Evolutionary conservation across 2,888 invertebrate species (phyloP), one percentile per base, ranked within the genome.

Genomic region (Lacanobia wlatinum): DNA sequence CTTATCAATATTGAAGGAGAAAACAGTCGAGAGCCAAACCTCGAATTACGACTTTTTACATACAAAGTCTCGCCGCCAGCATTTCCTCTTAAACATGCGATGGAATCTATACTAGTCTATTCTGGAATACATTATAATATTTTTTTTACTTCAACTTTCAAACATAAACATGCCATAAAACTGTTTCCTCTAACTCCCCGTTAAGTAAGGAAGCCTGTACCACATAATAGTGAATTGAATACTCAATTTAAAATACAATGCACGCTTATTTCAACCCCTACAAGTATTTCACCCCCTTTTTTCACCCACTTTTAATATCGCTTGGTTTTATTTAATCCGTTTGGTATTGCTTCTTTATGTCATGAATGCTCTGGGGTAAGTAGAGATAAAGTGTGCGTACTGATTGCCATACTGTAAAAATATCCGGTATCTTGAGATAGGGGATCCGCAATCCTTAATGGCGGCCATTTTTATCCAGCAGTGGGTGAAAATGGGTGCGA

Each of bases 181-280:
- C 3, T 21, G 23, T 70, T 81, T 70, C 21, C 50, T 65, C 58
- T 21, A 18, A 55, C 55, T n/a, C 8, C 18, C 21, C 23, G 40
- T 10, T 64, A 81, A 79, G 82, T 61, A 70, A 67, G 12, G 52
- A 78, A 78, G 16, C 59, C 18, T 63, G 82, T 82, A 63, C 52
- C 43, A 56, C 63, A 67, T 82, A 82, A 77, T 53, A 82, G 56
- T 76, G 82, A 63, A 64, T 81, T 64, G 63, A 67, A 82, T 64
- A 48, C 66, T 52, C 52, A 46, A 78, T 78, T 81, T 66, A 70
- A 56, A 81, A 55, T 59, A 63, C 76, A 76, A 59, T 34, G 18
- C 63, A 2, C n/a, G 59, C n/a, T 66, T 60, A 70, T 59, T 66
- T 63, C 52, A 61, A 53, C 77, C 78, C 66, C 63, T 48, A 56